phyloP scores from a whole-genome alignment of 1,140 invertebrate genomes.

The Sycophila sp. region DNA sequence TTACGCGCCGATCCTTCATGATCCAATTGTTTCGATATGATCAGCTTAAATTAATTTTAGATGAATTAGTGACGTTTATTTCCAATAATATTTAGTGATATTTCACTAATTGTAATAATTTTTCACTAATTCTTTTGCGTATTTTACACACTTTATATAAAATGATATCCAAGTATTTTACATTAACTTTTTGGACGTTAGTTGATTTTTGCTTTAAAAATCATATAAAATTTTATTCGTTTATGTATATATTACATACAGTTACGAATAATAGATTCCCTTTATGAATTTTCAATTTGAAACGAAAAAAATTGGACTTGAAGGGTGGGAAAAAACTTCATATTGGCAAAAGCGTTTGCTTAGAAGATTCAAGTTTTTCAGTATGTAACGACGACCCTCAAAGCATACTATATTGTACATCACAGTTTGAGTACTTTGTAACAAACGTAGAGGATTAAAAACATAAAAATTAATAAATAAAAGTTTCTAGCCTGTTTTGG shows the following conservation, averaged over 20 bases:
- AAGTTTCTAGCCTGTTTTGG: background rate
- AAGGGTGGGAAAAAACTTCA: background rate
- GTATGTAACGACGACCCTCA: background rate
- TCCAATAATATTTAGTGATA: too few species aligned
- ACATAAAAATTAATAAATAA: too few species aligned
- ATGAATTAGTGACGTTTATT: background rate
- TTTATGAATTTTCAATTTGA: too few species aligned
- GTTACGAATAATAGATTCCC: too few species aligned
- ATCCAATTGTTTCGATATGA: background rate
- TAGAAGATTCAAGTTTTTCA: slow-evolving; percentile 28
- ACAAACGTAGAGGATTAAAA: background rate
- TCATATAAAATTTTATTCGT: too few species aligned
- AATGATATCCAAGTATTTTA: too few species aligned
- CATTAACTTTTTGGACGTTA: too few species aligned
- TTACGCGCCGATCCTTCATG: background rate
- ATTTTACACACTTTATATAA: too few species aligned
- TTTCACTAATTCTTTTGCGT: too few species aligned
- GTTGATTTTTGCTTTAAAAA: too few species aligned
- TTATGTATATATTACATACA: too few species aligned
- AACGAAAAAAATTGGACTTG: background rate
- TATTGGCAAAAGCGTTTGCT: background rate
- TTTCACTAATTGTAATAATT: background rate
- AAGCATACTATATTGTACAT: background rate
- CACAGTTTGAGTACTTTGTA: background rate
- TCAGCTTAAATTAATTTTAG: background rate